A percentile compares a stretch with the other conserved stretches of the same genome.
These are phyloP conservation scores for Syngnathus floridae DNA, from an alignment of 2,113 vertebrate species.

Conservation along the genomic window DNA sequence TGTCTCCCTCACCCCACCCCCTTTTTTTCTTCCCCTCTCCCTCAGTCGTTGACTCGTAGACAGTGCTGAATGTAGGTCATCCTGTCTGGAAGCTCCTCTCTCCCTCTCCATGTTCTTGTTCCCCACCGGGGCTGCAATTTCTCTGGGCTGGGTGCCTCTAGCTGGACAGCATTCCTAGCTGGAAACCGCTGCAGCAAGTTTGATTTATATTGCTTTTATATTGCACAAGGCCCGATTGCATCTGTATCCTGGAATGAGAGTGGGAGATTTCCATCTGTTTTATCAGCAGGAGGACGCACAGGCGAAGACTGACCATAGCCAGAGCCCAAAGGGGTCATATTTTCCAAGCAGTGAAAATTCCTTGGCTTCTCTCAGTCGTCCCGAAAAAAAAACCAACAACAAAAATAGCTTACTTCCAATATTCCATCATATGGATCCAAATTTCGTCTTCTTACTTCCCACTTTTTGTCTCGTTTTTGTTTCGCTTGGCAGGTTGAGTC, in stretches of 20 bases:
- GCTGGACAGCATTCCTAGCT: conserved; percentile 39
- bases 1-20: conserved; percentile 5
- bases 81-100: conserved; percentile 58
- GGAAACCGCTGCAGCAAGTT: conserved; percentile 38
- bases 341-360: conserved; percentile 32
- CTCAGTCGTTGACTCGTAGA: conserved; percentile 49
- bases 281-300: conserved; percentile 22
- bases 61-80: conserved; percentile 63
- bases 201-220: conserved; percentile 43
- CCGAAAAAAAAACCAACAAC: conserved; percentile 29
- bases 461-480: conserved; percentile 36
- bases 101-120: conserved; percentile 34
- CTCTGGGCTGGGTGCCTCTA: conserved; percentile 37
- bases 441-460: conserved; percentile 35
- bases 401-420: conserved; percentile 41
- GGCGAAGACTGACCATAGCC: conserved; percentile 29
- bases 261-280: conserved; percentile 39
- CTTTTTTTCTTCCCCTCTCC: conserved; percentile 23
- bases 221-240: conserved; percentile 50
- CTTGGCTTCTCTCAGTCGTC: conserved; percentile 34
- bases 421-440: conserved; percentile 53
- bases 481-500: conserved; percentile 21
- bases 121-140: conserved; percentile 43
- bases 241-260: conserved; percentile 48
- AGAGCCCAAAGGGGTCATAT: conserved; percentile 39